Evolutionary conservation across 2,888 invertebrate species (phyloP).

Genomic region (Marasmarcha lunaedactyla): DNA sequence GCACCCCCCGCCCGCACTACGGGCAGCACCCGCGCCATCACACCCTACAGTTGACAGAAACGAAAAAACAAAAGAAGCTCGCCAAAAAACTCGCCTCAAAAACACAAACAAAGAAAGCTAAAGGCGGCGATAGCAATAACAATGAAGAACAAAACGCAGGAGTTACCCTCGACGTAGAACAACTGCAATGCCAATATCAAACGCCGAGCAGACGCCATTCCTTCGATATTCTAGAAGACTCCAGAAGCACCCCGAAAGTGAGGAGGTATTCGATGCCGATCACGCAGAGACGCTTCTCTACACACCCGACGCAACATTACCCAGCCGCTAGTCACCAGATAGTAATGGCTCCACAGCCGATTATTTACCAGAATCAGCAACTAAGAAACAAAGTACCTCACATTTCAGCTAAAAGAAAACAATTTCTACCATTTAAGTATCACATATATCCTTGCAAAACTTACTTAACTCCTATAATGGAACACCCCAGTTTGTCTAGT

Average conservation of each 20-base stretch:
- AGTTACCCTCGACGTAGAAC: not conserved
- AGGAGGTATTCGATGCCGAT: not conserved
- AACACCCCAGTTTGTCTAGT: not conserved
- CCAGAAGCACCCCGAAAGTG: not conserved
- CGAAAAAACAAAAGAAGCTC: not conserved
- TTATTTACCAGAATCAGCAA: too few species aligned
- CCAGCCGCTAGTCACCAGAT: too few species aligned
- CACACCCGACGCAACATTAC: too few species aligned
- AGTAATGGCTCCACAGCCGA: too few species aligned
- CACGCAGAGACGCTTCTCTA: not conserved
- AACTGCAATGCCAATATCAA: not conserved
- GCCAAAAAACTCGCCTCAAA: not conserved
- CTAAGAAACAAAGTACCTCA: too few species aligned
- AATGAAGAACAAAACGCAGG: not conserved
- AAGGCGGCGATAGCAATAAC: not conserved
- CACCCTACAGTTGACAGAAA: too few species aligned
- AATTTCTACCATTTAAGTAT: too few species aligned
- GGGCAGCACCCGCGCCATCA: not conserved
- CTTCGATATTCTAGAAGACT: not conserved
- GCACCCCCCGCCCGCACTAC: conserved; percentile 1
- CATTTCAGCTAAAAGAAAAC: too few species aligned
- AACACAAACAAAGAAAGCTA: not conserved
- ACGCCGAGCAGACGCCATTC: not conserved
- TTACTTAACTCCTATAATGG: not conserved
- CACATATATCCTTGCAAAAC: too few species aligned